phyloP scores from a whole-genome alignment of 2,888 invertebrate species.

The Lithophane ornitopus region DNA sequence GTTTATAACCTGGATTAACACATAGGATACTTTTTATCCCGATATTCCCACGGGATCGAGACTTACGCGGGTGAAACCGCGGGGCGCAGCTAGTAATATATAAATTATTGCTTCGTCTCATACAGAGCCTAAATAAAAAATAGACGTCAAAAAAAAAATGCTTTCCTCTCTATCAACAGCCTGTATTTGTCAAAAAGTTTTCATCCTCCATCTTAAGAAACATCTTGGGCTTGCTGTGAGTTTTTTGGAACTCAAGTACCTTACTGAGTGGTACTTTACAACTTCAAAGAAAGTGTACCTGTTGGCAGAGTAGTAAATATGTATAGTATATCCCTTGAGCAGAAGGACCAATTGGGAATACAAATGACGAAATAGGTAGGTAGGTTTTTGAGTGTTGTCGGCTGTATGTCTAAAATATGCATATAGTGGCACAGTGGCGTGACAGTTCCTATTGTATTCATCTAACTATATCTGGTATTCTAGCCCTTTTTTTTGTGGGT shows the following conservation, averaged over 20 bases:
- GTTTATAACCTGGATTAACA: too few relatives aligned
- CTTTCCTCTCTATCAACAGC: background rate
- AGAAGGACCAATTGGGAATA: conserved; percentile 14
- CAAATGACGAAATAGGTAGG: background rate
- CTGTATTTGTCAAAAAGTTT: conserved; percentile 49
- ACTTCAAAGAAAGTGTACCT: conserved; percentile 71
- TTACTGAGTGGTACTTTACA: conserved; percentile 73
- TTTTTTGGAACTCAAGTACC: conserved; percentile 66
- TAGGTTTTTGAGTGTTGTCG: background rate
- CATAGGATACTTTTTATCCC: too few relatives aligned
- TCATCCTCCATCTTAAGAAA: conserved; percentile 50
- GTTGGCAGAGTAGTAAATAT: conserved; percentile 30
- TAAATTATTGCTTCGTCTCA: too few relatives aligned
- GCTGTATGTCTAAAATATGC: background rate
- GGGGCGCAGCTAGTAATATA: too few relatives aligned
- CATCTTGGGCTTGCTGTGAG: conserved; percentile 62
- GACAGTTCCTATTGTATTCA: background rate
- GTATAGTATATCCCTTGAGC: conserved; percentile 11
- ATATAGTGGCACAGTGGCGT: background rate
- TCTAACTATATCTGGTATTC: background rate
- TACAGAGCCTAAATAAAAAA: too few relatives aligned
- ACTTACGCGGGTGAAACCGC: too few relatives aligned
- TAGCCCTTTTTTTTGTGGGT: too few relatives aligned
- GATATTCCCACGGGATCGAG: too few relatives aligned
- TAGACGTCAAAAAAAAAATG: background rate